Evolutionary conservation across 2,888 invertebrate species (phyloP), one percentile per base, ranked within the genome.

Genomic region (Sericinus montela): DNA sequence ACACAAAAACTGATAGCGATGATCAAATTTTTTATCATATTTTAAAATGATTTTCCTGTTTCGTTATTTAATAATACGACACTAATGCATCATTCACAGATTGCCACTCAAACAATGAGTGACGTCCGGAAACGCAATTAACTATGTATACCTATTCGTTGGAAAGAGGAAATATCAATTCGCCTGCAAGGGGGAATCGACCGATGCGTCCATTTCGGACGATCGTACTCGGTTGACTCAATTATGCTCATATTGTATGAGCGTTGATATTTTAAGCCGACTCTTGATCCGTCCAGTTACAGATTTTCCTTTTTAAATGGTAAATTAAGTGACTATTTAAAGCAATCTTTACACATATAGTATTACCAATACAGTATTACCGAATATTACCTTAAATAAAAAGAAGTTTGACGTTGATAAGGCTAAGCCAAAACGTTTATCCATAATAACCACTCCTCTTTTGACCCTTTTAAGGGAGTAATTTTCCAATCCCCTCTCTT

Each of bases 141-240:
- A 80, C 79, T 76, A 79, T 80, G 77, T 80, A 19, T 19, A 49
- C 44, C 48, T 44, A 83, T 81, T 72, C 71, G 73, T 70, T 75
- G 75, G 80, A 76, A 84, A 85, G 80, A 86, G 87, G 87, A 87
- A 85, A 86, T 87, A 87, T 87, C 87, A 87, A 87, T 87, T 87
- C 83, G 75, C 70, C 65, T 65, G 62, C 54, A 57, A 67, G 73
- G 65, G 78, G 78, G 81, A 80, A 72, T 75, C 66, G 69, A 58
- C 55, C 60, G 65, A 66, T 69, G 63, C 69, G 69, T 75, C 65
- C 65, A 64, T 69, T 67, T 68, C 69, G 67, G 65, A 64, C 59
- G 63, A 60, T 65, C 63, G 66, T 65, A 63, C 71, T 52, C 51
- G 65, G 62, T 69, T 65, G 61, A 65, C 69, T 80, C 82, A 81